These are phyloP conservation scores for Andrena camellia DNA, from an alignment of 2,888 invertebrate species.

Conservation along the genomic window DNA sequence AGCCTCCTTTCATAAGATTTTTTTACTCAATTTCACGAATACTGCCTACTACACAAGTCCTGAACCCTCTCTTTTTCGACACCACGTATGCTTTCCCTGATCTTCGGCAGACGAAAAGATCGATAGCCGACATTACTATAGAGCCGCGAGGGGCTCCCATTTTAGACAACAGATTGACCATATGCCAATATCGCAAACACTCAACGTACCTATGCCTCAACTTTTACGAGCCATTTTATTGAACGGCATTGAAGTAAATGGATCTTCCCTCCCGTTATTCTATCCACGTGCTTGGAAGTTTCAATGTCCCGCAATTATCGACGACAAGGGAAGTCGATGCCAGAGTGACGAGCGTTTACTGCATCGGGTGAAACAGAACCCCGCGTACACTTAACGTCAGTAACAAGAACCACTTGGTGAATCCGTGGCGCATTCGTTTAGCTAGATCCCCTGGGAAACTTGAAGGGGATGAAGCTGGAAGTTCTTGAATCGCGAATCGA, in stretches of 20 bases:
- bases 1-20: no score
- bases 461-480: slow-evolving; percentile 32
- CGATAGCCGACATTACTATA: no score
- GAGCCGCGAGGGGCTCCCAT: no score
- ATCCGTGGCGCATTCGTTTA: slow-evolving; percentile 10
- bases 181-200: no score
- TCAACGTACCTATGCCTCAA: not conserved
- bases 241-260: not conserved
- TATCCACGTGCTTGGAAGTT: not conserved
- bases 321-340: not conserved
- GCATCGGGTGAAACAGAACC: not conserved
- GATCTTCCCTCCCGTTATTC: not conserved
- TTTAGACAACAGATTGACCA: no score
- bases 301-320: slow-evolving; percentile 15
- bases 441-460: slow-evolving; percentile 15
- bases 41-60: no score
- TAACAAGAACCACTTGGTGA: not conserved
- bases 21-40: no score
- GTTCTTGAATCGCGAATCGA: slow-evolving; percentile 16
- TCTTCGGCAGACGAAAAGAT: no score
- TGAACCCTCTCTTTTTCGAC: no score
- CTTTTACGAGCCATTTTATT: not conserved
- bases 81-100: no score
- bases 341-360: not conserved
- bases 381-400: slow-evolving; percentile 11